A percentile compares a stretch with the other conserved stretches of the same genome.
Evolutionary conservation across 2,888 invertebrate genomes (phyloP).

Genomic region (Trissolcus brochymenae): DNA sequence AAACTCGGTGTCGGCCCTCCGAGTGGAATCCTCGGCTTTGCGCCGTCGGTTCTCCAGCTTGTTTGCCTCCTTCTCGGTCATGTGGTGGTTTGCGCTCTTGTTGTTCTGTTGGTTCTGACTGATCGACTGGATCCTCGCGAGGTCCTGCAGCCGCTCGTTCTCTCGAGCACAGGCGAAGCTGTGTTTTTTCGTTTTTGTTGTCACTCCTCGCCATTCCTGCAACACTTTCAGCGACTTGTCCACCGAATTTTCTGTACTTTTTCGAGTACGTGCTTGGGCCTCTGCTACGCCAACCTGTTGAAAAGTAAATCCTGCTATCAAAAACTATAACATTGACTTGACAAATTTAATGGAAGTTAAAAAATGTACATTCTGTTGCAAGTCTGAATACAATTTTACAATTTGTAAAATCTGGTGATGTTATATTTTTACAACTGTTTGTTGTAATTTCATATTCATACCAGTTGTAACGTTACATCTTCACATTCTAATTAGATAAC

Average conservation of each 20-base stretch:
- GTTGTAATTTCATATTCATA: too few relatives aligned
- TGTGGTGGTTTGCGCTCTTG: constrained; percentile 69
- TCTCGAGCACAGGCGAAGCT: constrained; percentile 92
- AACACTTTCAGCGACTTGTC: constrained; percentile 90
- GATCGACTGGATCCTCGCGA: constrained; percentile 78
- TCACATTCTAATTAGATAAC: too few relatives aligned
- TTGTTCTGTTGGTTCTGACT: constrained; percentile 79
- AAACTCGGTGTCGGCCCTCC: constrained; percentile 95
- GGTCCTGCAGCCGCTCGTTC: constrained; percentile 93
- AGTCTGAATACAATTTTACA: too few relatives aligned
- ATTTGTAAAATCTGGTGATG: too few relatives aligned
- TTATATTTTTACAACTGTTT: too few relatives aligned
- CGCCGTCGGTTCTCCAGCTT: constrained; percentile 92
- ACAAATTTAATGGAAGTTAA: too few relatives aligned
- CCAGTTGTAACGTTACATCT: too few relatives aligned
- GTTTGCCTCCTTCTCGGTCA: constrained; percentile 81
- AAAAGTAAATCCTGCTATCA: neutral
- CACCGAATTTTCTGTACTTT: constrained; percentile 81
- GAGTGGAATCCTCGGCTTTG: constrained; percentile 93
- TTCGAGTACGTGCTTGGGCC: constrained; percentile 79
- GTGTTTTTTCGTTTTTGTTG: constrained; percentile 92
- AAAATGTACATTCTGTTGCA: too few relatives aligned
- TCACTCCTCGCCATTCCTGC: constrained; percentile 90
- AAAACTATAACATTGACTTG: too few relatives aligned
- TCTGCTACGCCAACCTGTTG: constrained; percentile 83